Base-by-base conservation (phyloP, 2,888 invertebrate genomes). In the Melitaea athalia region DNA sequence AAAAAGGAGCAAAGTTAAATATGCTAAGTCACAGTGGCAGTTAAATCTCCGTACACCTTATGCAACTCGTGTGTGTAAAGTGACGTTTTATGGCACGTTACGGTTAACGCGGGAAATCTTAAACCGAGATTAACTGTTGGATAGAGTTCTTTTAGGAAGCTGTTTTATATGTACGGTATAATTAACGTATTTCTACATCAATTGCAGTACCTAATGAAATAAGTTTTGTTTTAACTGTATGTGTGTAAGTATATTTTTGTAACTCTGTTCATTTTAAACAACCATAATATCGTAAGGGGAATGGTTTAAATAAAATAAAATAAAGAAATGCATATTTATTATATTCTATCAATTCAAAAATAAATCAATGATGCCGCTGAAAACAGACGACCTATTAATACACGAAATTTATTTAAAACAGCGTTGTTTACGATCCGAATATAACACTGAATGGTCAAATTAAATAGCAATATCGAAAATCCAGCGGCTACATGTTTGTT, bases 61-160 rank as follows among this genome's bases (percentile, higher is more conserved):
- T 38, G 38, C 45, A 11, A 24, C 11, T 24, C 52, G 31, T 63
- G 43, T 53, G 43, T 63, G 24, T 10, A 63, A 52, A 38, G 24
- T 42, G 43, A 47, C 33, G 61, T 43, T 47, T 52, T 60, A 60
- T 55, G 61, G 53, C 68, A 15, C 45, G 64, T 49, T 63, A 45
- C 42, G 52, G 55, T 42, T 42, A 43, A 68, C 55, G 68, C 68
- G 68, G 68, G 68, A 68, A 68, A 68, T 42, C 59, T 53, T 57
- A 49, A 64, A 61, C 64, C 53, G 47, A 64, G 68, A 64, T 60
- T n/a, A 64, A 64, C 49, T 60, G 52, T 63, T 52, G 50, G 38
- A 8, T n/a, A 7, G 55, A 33, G 33, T 33, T 33, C 8, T 33
- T 38, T 33, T 55, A 38, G 17, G 11, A 31, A 1, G 53, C 31